These are phyloP conservation scores for Engraulis encrasicolus DNA, from an alignment of 2,113 vertebrate genomes.

Conservation along the genomic window DNA sequence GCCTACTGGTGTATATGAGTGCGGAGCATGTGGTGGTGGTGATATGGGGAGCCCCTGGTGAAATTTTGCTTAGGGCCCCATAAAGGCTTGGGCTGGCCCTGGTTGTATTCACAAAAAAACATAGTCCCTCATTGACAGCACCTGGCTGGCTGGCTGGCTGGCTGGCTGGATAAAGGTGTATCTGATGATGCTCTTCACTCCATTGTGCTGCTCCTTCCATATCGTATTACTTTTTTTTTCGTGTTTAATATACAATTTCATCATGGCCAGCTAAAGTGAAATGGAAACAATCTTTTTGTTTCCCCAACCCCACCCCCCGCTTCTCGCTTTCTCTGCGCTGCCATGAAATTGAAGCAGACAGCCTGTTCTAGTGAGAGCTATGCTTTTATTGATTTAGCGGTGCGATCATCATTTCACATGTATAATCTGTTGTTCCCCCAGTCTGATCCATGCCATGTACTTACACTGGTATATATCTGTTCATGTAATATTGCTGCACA, in stretches of 20 bases:
- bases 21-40: too few species aligned
- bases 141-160: not conserved
- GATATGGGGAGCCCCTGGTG: too few species aligned
- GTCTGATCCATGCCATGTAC: not conserved
- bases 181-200: not conserved
- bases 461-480: not conserved
- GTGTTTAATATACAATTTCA: constrained; percentile 18
- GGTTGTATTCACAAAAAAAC: not conserved
- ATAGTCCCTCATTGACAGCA: not conserved
- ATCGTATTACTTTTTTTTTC: not conserved
- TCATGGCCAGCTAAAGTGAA: not conserved
- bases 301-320: too few species aligned
- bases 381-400: not conserved
- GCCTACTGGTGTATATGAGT: too few species aligned
- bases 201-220: not conserved
- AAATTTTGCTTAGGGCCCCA: too few species aligned
- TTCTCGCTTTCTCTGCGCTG: not conserved
- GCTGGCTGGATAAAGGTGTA: not conserved
- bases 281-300: not conserved
- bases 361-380: not conserved
- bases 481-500: not conserved
- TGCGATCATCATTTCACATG: not conserved
- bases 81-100: too few species aligned
- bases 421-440: not conserved
- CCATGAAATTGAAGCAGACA: not conserved